Evolutionary conservation across 2,888 invertebrate genomes (phyloP).

Genomic region (Schrankia costaestrigalis): DNA sequence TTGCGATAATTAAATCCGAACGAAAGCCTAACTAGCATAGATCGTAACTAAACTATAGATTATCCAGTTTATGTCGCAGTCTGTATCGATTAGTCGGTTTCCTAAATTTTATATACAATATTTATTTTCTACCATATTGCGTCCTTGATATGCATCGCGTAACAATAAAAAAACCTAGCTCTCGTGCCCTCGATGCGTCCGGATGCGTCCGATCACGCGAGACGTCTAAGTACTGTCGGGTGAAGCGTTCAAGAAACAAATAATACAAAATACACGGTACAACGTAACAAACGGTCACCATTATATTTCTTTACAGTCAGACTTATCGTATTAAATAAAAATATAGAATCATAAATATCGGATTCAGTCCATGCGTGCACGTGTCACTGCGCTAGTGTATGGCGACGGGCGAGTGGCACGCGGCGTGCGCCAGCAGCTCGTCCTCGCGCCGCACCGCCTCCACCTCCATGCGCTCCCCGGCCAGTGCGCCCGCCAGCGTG

Average conservation of each 20-base stretch:
- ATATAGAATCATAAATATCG: slow-evolving; percentile 77
- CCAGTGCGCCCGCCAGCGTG: slow-evolving; percentile 20
- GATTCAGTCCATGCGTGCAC: slow-evolving; percentile 51
- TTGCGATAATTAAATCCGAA: slow-evolving; percentile 72
- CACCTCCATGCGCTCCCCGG: slow-evolving; percentile 86
- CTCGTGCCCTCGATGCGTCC: slow-evolving; percentile 68
- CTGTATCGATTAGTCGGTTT: slow-evolving; percentile 72
- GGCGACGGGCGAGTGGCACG: slow-evolving; percentile 95
- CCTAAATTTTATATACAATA: slow-evolving; percentile 77
- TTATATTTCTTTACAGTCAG: slow-evolving; percentile 73
- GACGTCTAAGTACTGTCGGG: slow-evolving; percentile 69
- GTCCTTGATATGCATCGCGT: slow-evolving; percentile 81
- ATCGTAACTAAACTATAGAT: slow-evolving; percentile 75
- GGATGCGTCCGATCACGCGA: too few relatives aligned
- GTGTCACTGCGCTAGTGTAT: slow-evolving; percentile 82
- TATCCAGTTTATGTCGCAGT: slow-evolving; percentile 73
- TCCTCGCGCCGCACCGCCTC: slow-evolving; percentile 68
- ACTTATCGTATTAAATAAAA: slow-evolving; percentile 79
- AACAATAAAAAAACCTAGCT: slow-evolving; percentile 80
- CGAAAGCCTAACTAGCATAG: slow-evolving; percentile 76
- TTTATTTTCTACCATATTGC: slow-evolving; percentile 81
- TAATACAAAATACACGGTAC: slow-evolving; percentile 68
- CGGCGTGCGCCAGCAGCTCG: slow-evolving; percentile 88
- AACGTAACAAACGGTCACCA: slow-evolving; percentile 67
- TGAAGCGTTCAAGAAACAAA: slow-evolving; percentile 72